These are phyloP conservation scores for Pseudomyrmex flavicornis DNA, from an alignment of 1,140 invertebrate species.

Conservation along the genomic window DNA sequence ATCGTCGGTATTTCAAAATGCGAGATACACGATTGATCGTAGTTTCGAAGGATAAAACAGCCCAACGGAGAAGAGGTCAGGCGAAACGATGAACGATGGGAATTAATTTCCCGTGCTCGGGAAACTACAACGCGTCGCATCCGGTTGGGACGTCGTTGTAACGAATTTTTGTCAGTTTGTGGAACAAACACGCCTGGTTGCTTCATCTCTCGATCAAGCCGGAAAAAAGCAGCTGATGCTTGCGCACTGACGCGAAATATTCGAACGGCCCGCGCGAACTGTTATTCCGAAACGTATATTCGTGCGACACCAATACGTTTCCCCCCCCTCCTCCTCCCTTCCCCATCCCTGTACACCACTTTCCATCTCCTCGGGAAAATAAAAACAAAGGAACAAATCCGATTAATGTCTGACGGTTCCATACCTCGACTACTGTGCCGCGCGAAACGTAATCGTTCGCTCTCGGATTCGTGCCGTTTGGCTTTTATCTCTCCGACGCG, in stretches of 20 bases:
- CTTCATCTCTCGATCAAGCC: slow-evolving; percentile 30
- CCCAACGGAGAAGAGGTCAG: background rate
- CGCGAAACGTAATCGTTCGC: slow-evolving; percentile 1
- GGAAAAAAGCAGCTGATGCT: slow-evolving; percentile 13
- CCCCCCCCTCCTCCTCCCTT: too few relatives aligned
- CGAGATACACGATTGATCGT: slow-evolving; percentile 47
- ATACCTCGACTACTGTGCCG: background rate
- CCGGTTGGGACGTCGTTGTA: slow-evolving; percentile 1
- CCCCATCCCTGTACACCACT: too few relatives aligned
- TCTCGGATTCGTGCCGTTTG: slow-evolving; percentile 2
- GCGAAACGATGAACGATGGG: background rate
- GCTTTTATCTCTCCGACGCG: slow-evolving; percentile 28
- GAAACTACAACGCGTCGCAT: slow-evolving; percentile 12
- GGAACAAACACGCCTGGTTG: slow-evolving; percentile 37
- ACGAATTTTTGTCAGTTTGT: slow-evolving; percentile 55
- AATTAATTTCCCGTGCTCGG: slow-evolving; percentile 60
- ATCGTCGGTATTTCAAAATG: slow-evolving; percentile 47
- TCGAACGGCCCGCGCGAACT: background rate
- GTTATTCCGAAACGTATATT: slow-evolving; percentile 34
- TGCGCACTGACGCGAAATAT: slow-evolving; percentile 9
- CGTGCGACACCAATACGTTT: background rate
- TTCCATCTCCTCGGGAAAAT: background rate
- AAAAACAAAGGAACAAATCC: slow-evolving; percentile 54
- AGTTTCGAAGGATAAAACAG: slow-evolving; percentile 23
- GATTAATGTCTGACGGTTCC: slow-evolving; percentile 52